Conservation (phyloP, 2,797 vertebrate species). For the Poeciliopsis presidionis region DNA sequence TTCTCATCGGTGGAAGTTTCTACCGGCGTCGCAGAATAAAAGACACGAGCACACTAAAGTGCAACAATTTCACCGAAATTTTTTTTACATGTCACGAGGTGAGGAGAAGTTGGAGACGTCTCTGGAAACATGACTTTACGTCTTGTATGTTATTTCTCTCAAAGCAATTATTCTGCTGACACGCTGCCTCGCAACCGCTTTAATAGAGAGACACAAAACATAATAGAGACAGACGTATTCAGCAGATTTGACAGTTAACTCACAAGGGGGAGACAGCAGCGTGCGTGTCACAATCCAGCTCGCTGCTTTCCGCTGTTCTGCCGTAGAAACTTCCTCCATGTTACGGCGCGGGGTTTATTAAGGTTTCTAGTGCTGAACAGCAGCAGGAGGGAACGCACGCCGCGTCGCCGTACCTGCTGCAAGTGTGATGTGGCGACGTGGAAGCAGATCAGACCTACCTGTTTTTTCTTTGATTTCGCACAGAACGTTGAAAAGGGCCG, state of each 20-base stretch:
- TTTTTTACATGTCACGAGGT: conserved; percentile 34
- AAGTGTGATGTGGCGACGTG: not conserved
- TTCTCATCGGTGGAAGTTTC: conserved; percentile 32
- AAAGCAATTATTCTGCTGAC: conserved; percentile 70
- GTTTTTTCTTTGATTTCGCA: conserved; percentile 99
- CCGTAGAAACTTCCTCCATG: conserved; percentile 52
- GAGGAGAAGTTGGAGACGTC: conserved; percentile 42
- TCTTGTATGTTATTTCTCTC: conserved; percentile 65
- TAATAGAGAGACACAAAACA: conserved; percentile 67
- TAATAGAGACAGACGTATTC: conserved; percentile 66
- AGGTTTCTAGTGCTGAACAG: conserved; percentile 43
- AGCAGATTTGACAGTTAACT: conserved; percentile 70
- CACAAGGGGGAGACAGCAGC: conserved; percentile 60
- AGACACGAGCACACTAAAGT: conserved; percentile 48
- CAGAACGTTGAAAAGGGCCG: conserved; percentile 97
- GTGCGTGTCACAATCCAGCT: conserved; percentile 60
- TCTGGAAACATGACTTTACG: conserved; percentile 66
- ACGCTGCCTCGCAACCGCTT: conserved; percentile 49
- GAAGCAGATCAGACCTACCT: conserved; percentile 80
- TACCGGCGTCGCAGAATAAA: conserved; percentile 29
- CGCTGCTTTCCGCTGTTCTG: conserved; percentile 60
- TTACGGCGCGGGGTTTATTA: conserved; percentile 42
- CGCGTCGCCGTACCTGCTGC: conserved; percentile 12
- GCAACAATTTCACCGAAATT: conserved; percentile 52
- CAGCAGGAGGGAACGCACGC: conserved; percentile 49